Base-by-base conservation (phyloP, 1,140 invertebrate species). In the Chrysoperla carnea region DNA sequence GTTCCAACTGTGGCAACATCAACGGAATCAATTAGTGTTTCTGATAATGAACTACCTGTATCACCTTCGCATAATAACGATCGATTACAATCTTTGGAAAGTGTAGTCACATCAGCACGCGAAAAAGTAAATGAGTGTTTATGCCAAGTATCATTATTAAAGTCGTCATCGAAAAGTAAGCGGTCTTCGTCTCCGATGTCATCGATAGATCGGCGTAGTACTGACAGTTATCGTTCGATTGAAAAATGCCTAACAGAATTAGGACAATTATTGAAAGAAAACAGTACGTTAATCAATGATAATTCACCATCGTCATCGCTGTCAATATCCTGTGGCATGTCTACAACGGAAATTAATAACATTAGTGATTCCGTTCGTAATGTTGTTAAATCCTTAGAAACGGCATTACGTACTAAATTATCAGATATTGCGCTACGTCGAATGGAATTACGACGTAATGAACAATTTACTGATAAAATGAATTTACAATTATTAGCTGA, bases 401-500 rank as follows among this genome's bases (percentile, higher is more conserved):
- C 65, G 48, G 68, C 80, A 48, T 58, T 83, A 47, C 64, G 69
- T 40, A 64, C 64, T 11, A 83, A 82, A 59, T 60, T 83, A 29
- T 59, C 62, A 40, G 76, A 77, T 45, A 63, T 83, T 47, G 66
- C 73, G 8, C 70, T 70, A 48, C 75, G 70, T 51, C 71, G 75
- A 51, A 68, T 69, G 29, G 56, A 61, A 8, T 58, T 83, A 6
- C 63, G 70, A 23, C 17, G 17, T 5, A 23, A 23, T 5, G 17
- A 23, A 23, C 17, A 23, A 23, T 23, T 23, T 23, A 23, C 17
- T 2, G 17, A 23, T 23, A 23, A 23, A 23, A 23, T 23, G 17
- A 23, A 73, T 51, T 57, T 78, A 43, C 72, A 77, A 51, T 64
- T 84, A 39, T 57, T 84, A 44, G 79, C 80, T 2, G 80, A 84